Evolutionary conservation across 2,888 invertebrate genomes (phyloP), one percentile per base, ranked within the genome.

Genomic region (Sicus ferrugineus): DNA sequence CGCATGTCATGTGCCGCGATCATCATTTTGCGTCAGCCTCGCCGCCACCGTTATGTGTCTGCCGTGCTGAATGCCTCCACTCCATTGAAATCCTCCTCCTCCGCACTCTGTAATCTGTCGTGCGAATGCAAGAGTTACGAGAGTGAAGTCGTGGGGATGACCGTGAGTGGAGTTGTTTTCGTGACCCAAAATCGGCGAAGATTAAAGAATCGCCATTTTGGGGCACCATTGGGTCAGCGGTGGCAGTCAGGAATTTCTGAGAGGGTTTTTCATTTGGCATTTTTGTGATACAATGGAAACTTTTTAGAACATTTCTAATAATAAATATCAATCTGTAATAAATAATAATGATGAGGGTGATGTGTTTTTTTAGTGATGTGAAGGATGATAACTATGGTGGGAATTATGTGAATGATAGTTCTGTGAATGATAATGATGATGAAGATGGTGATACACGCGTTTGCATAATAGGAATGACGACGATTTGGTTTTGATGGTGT

Each of bases 101-200:
- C n/a, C n/a, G n/a, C n/a, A n/a, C n/a, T n/a, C n/a, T n/a, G n/a
- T n/a, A n/a, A n/a, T n/a, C n/a, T n/a, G n/a, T n/a, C n/a, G n/a
- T n/a, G n/a, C n/a, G n/a, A n/a, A n/a, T n/a, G n/a, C 48, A 59
- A 21, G n/a, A 59, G 59, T 26, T 31, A 23, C 9, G 21, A 54
- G 48, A 48, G 48, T 48, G 16, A 48, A 26, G 19, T 23, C 16
- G 21, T 54, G n/a, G n/a, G n/a, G n/a, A n/a, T n/a, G n/a, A n/a
- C n/a, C n/a, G n/a, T n/a, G n/a, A n/a, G n/a, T 42, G 11, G 42
- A 34, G 59, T 38, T 65, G 52, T 65, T 54, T 54, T 38, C n/a
- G 16, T 65, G 65, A 65, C 65, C 65, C 23, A 65, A 65, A 65
- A 65, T 65, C 65, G 65, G 65, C 42, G 38, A 38, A 65, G 54